Conservation (phyloP, 1,140 invertebrate species). For the Contarinia nasturtii region DNA sequence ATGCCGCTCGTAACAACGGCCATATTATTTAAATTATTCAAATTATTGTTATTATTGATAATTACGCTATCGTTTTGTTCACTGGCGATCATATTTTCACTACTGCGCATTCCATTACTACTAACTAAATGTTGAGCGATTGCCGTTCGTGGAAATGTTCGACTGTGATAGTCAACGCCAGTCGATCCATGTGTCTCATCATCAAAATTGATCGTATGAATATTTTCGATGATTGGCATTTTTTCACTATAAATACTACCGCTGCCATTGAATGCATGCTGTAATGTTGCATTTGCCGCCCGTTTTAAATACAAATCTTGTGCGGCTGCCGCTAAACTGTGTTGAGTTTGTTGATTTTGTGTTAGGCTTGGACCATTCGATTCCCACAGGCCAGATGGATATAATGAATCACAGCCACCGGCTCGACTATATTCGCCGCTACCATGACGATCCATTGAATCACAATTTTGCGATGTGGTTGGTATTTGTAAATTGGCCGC, state of each 20-base stretch:
- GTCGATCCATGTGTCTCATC: constrained; percentile 6
- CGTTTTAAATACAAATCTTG: constrained; percentile 30
- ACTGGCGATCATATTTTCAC: neutral
- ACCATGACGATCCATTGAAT: constrained; percentile 24
- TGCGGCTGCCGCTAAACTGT: constrained; percentile 21
- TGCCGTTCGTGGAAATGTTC: constrained; percentile 30
- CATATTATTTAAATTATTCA: neutral
- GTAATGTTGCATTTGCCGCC: constrained; percentile 27
- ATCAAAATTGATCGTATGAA: neutral
- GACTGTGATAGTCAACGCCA: constrained; percentile 24
- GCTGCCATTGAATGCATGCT: constrained; percentile 10
- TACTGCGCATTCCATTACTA: neutral
- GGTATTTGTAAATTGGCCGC: neutral
- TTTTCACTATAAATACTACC: constrained; percentile 43
- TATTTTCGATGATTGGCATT: constrained; percentile 51
- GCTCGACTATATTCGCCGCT: constrained; percentile 52
- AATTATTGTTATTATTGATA: neutral
- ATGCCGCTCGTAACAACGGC: constrained; percentile 8
- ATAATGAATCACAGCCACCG: constrained; percentile 39
- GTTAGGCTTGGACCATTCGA: constrained; percentile 9
- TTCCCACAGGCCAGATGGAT: constrained; percentile 50
- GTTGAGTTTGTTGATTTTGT: constrained; percentile 7
- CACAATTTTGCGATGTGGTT: constrained; percentile 6
- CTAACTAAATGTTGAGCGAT: neutral
- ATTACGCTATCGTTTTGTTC: neutral